Percentiles rank a stretch among this genome's conserved stretches.
Conservation (phyloP, 2,113 vertebrate genomes). For the Smithornis capensis region DNA sequence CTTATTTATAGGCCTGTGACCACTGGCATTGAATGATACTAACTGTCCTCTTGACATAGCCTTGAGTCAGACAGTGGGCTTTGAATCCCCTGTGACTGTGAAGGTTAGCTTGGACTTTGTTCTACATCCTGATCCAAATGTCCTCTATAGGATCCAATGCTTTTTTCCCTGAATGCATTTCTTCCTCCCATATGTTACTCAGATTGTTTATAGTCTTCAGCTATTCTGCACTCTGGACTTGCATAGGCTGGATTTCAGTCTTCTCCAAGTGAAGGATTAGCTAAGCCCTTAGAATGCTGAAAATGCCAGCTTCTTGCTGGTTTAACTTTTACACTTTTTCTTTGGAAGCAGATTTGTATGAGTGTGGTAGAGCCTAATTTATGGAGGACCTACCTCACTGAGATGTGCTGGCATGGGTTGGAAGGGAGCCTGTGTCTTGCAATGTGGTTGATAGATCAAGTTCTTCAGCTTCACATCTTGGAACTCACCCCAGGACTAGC, state of each 20-base stretch:
- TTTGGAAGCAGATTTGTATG: not conserved
- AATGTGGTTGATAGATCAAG: not conserved
- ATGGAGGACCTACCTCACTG: not conserved
- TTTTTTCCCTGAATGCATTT: not conserved
- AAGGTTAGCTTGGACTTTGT: not conserved
- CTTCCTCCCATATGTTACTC: slow-evolving; percentile 7
- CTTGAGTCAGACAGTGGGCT: not conserved
- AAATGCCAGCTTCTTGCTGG: slow-evolving; percentile 21
- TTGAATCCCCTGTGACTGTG: not conserved
- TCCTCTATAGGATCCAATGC: not conserved
- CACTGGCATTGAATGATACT: not conserved
- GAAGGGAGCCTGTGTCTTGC: not conserved
- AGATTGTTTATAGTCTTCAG: not conserved
- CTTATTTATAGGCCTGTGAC: slow-evolving; percentile 28
- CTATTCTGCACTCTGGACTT: not conserved
- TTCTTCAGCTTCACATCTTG: slow-evolving; percentile 8
- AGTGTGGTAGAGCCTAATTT: not conserved
- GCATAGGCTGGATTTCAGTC: not conserved
- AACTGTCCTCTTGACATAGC: slow-evolving; percentile 14
- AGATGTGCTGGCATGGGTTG: not conserved
- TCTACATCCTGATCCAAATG: not conserved
- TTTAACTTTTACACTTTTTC: slow-evolving; percentile 32
- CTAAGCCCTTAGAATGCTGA: not conserved
- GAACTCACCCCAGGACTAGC: not conserved
- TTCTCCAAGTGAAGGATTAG: not conserved